Base-by-base conservation (phyloP, 2,797 vertebrate species). In the Thaleichthys pacificus region DNA sequence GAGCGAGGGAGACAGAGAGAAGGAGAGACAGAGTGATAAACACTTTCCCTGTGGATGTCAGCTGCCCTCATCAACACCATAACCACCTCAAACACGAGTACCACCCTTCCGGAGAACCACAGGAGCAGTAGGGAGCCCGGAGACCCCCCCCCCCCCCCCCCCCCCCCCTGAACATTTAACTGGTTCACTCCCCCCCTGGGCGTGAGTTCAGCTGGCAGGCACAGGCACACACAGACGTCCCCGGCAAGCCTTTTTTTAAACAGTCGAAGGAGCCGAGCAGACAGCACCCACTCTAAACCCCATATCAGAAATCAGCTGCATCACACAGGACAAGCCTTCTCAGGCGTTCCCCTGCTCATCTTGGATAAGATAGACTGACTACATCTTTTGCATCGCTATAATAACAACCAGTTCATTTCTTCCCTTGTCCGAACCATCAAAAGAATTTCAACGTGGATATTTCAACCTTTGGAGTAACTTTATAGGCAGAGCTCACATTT, bases 391-490 rank as follows among this genome's bases (percentile, higher is more conserved):
- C 8, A n/a, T 63, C 61, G 32, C 15, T 9, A 8, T 5, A 19
- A 35, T 6, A 21, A 19, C 15, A 56, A 19, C 49, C 35, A 19
- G 19, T 49, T 60, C 61, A 30, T 21, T 4, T 24, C 56, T 21
- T 56, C 65, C 56, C 61, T 12, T 3, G 24, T 35, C 24, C 57
- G 19, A 35, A 35, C 71, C 51, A 14, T 49, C 56, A 22, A 49
- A 14, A 14, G 32, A 22, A 67, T 73, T 73, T 61, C 32, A 61
- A 17, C 14, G 28, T 47, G 64, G 7, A n/a, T 30, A 66, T 38
- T 32, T 32, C 47, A 51, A 32, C 19, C 19, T 35, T 21, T 12
- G 9, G 35, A 12, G 62, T 22, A n/a, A 54, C 11, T 17, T 12
- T 17, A 24, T 51, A 7, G 42, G 21, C 21, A 66, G 5, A 22